A percentile compares a stretch with the other conserved stretches of the same genome.
These are phyloP conservation scores for Pituophis catenifer DNA, from an alignment of 2,113 vertebrate genomes.

Conservation along the genomic window DNA sequence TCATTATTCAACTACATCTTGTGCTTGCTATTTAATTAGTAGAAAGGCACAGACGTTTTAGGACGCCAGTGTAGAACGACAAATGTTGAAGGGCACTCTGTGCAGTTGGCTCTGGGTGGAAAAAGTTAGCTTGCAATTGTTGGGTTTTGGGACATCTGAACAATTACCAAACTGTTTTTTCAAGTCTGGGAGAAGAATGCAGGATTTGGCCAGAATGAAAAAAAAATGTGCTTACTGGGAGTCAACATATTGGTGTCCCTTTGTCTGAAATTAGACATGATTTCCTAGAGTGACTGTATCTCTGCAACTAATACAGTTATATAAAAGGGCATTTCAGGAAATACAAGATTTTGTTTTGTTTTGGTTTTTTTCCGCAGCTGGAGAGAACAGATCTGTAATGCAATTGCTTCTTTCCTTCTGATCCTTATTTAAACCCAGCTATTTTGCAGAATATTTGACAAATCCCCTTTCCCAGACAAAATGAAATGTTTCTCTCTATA, in stretches of 20 bases:
- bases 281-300: background rate
- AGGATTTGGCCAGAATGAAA: background rate
- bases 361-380: background rate
- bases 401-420: background rate
- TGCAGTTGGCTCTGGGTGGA: too few relatives aligned
- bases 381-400: background rate
- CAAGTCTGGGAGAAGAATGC: background rate
- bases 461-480: background rate
- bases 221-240: background rate
- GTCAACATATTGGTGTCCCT: background rate
- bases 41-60: background rate
- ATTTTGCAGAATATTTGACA: background rate
- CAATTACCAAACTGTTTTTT: background rate
- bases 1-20: background rate
- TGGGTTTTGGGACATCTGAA: background rate
- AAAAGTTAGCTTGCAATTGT: background rate
- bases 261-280: background rate
- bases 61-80: background rate
- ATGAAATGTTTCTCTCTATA: background rate
- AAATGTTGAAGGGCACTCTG: background rate
- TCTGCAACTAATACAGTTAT: background rate
- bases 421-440: background rate
- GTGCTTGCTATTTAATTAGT: background rate
- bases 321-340: background rate
- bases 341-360: background rate